Evolutionary conservation across 2,113 vertebrate genomes (phyloP).

Genomic region (Scatophagus argus): DNA sequence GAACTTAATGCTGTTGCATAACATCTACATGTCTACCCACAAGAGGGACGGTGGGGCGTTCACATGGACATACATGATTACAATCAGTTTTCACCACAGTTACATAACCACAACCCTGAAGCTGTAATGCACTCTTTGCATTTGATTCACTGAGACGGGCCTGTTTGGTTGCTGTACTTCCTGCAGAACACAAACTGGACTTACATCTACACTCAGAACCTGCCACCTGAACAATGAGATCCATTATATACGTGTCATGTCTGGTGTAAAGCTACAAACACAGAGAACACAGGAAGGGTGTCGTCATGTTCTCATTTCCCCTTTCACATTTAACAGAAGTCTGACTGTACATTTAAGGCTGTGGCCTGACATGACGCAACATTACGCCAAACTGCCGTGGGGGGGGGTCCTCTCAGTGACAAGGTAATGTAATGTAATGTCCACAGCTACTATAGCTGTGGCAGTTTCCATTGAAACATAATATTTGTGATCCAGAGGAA

Average conservation of each 20-base stretch:
- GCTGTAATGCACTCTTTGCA: background rate
- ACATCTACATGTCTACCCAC: background rate
- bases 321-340: background rate
- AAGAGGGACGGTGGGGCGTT: background rate
- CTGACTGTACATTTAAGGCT: background rate
- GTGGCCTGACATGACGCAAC: background rate
- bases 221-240: background rate
- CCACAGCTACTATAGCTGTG: no score
- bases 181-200: background rate
- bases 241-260: background rate
- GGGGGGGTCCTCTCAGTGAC: no score
- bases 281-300: background rate
- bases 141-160: constrained; percentile 4
- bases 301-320: background rate
- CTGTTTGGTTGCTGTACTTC: no score
- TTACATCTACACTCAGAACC: background rate
- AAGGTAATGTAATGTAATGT: no score
- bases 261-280: background rate
- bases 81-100: background rate
- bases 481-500: background rate
- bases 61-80: background rate
- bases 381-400: background rate
- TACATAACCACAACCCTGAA: background rate
- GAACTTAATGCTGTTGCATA: background rate
- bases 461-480: background rate